phyloP scores from a whole-genome alignment of 2,113 vertebrate genomes.

The Xyrauchen texanus region DNA sequence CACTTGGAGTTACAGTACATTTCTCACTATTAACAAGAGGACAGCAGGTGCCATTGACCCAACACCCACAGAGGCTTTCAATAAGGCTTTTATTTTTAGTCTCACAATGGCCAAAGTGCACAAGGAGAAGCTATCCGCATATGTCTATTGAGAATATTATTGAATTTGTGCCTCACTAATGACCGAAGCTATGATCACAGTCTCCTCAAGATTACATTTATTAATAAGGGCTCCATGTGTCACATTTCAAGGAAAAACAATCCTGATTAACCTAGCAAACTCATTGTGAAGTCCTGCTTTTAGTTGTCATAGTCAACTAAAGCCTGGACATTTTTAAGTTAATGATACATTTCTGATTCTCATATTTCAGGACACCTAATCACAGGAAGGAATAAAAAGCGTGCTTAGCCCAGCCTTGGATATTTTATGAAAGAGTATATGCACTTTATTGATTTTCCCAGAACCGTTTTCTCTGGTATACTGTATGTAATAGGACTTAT shows the following conservation, averaged over 20 bases:
- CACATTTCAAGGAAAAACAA: slow-evolving; percentile 32
- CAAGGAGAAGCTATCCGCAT: slow-evolving; percentile 46
- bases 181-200: slow-evolving; percentile 47
- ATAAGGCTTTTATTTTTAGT: slow-evolving; percentile 41
- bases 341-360: background rate
- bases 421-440: slow-evolving; percentile 23
- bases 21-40: slow-evolving; percentile 7
- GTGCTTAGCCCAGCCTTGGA: background rate
- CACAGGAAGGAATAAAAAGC: background rate
- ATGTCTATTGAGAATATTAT: slow-evolving; percentile 55
- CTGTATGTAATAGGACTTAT: slow-evolving; percentile 10
- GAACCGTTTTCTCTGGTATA: slow-evolving; percentile 9
- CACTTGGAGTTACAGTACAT: slow-evolving; percentile 27
- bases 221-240: slow-evolving; percentile 48
- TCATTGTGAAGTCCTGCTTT: background rate
- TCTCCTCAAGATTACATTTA: slow-evolving; percentile 44
- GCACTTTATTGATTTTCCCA: slow-evolving; percentile 18
- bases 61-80: slow-evolving; percentile 31
- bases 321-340: background rate
- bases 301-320: background rate
- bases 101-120: slow-evolving; percentile 27
- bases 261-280: slow-evolving; percentile 41
- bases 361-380: background rate
- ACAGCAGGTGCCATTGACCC: slow-evolving; percentile 32
- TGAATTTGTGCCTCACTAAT: slow-evolving; percentile 39